phyloP scores from a whole-genome alignment of 2,888 invertebrate genomes.

The Amphipyra tragopoginis region DNA sequence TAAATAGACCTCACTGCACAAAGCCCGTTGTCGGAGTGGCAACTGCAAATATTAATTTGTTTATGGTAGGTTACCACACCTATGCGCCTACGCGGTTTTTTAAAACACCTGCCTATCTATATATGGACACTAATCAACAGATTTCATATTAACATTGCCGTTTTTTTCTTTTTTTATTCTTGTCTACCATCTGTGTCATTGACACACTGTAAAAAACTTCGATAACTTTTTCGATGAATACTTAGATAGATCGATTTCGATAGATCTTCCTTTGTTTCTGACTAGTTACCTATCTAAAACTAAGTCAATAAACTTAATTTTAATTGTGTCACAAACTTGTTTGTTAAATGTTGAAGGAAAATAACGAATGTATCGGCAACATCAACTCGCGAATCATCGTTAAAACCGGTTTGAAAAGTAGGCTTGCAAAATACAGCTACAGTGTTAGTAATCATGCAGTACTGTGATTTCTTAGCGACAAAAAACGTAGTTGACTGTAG shows the following conservation, averaged over 20 bases:
- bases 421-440: conserved; percentile 82
- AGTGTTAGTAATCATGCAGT: conserved; percentile 62
- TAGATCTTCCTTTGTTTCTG: neutral
- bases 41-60: conserved; percentile 72
- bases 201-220: conserved; percentile 35
- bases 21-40: conserved; percentile 72
- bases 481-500: conserved; percentile 53
- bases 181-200: conserved; percentile 47
- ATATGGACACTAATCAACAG: conserved; percentile 80
- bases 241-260: too few species aligned
- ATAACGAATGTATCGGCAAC: conserved; percentile 52
- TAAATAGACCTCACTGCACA: conserved; percentile 66
- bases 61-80: conserved; percentile 79
- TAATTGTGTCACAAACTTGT: conserved; percentile 27
- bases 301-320: neutral
- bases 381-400: conserved; percentile 73
- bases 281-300: neutral
- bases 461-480: conserved; percentile 60
- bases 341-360: conserved; percentile 42
- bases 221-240: neutral
- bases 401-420: conserved; percentile 84
- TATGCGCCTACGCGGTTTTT: conserved; percentile 76
- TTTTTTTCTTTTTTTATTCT: conserved; percentile 35
- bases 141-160: conserved; percentile 56
- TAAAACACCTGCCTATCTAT: conserved; percentile 72